Conservation (phyloP, 2,888 invertebrate genomes). For the Melipona beecheii region DNA sequence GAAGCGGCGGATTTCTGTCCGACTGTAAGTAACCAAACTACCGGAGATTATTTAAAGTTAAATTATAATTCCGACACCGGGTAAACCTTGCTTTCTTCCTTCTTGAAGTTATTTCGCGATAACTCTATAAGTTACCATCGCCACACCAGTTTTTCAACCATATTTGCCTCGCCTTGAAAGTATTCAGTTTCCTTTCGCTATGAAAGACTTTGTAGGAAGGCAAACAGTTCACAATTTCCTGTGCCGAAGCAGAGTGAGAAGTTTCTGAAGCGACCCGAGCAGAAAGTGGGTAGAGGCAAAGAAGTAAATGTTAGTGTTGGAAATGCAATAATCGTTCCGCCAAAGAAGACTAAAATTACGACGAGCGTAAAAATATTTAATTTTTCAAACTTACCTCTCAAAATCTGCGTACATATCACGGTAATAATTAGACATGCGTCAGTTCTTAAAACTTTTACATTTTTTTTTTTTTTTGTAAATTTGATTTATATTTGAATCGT, state of each 20-base stretch:
- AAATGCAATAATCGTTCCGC: conserved; percentile 22
- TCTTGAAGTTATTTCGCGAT: not conserved
- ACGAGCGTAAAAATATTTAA: not conserved
- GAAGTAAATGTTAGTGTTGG: conserved; percentile 26
- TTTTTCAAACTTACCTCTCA: not conserved
- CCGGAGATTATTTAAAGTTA: not conserved
- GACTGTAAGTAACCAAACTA: not conserved
- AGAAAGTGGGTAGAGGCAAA: conserved; percentile 11
- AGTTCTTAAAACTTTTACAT: too few species aligned
- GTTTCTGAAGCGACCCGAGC: conserved; percentile 16
- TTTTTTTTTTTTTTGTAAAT: too few species aligned
- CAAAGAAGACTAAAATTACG: not conserved
- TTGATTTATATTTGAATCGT: too few species aligned
- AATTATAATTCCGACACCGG: not conserved
- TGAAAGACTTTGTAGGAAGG: conserved; percentile 30
- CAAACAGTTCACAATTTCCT: conserved; percentile 37
- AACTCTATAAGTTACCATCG: not conserved
- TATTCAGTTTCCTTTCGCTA: conserved; percentile 31
- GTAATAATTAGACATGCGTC: too few species aligned
- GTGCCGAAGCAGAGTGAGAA: conserved; percentile 13
- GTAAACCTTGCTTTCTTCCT: not conserved
- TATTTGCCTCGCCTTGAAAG: conserved; percentile 12
- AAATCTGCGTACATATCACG: too few species aligned
- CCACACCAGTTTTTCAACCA: not conserved
- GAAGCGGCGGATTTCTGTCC: not conserved